A percentile compares a stretch with the other conserved stretches of the same genome.
These are phyloP conservation scores for Prostheceraeus crozeri DNA, from an alignment of 2,888 invertebrate genomes.

Conservation along the genomic window DNA sequence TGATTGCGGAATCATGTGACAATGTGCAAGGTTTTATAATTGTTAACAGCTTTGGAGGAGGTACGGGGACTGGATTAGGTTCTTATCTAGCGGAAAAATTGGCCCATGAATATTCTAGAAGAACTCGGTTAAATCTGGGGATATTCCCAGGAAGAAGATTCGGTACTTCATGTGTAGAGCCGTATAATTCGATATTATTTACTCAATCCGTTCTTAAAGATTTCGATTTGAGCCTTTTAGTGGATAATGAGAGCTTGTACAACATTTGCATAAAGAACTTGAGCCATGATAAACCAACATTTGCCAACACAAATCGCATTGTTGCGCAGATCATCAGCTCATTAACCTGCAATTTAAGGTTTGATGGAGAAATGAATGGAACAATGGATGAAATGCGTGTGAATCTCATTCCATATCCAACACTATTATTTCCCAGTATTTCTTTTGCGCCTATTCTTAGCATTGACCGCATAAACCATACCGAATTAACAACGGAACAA, in stretches of 20 bases:
- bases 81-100: conserved; percentile 40
- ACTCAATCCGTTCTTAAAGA: conserved; percentile 62
- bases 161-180: conserved; percentile 41
- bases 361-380: conserved; percentile 34
- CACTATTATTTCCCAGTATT: conserved; percentile 34
- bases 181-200: conserved; percentile 40
- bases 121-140: conserved; percentile 37
- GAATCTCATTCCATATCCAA: conserved; percentile 34
- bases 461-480: not conserved
- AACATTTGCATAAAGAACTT: conserved; percentile 28
- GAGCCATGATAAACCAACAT: conserved; percentile 25
- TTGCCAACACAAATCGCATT: conserved; percentile 25
- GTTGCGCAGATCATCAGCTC: conserved; percentile 30
- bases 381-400: conserved; percentile 28
- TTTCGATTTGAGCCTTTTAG: conserved; percentile 69
- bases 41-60: conserved; percentile 42
- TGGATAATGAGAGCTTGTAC: conserved; percentile 42
- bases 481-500: conserved; percentile 3
- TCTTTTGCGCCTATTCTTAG: conserved; percentile 33
- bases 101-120: conserved; percentile 40
- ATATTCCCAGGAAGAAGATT: conserved; percentile 40
- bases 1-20: conserved; percentile 38
- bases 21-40: conserved; percentile 41
- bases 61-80: conserved; percentile 41
- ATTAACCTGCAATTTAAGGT: conserved; percentile 27